Evolutionary conservation across 2,888 invertebrate species (phyloP), one percentile per base, ranked within the genome.

Genomic region (Poecilobothrus nobilitatus): DNA sequence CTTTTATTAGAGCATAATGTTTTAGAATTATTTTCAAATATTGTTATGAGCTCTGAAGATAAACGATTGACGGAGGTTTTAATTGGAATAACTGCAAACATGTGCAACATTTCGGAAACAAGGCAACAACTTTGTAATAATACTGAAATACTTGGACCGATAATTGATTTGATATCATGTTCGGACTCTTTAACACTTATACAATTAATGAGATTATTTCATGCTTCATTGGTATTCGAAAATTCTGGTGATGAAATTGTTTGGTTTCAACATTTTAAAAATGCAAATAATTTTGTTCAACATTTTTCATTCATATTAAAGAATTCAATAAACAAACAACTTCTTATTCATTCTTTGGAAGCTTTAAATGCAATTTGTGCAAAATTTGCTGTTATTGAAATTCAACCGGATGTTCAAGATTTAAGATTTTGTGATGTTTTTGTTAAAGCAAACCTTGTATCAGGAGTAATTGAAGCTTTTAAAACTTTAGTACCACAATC

Each of bases 1-100:
- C 89, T 89, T 76, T 81, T 94, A 15, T 80, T 89, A 68, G 84
- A 88, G 73, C 86, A 91, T 71, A 85, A 90, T 71, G 87, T 88
- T 70, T 83, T 91, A 6, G 86, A 88, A 68, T 67, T 82, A 1
- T 79, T 81, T 22, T 74, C 78, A n/a, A 75, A 74, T 66, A 82
- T 92, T 21, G 86, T 89, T 20, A 84, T 86, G 69, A 84, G 85
- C 0, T 85, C 88, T 0, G 84, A 85, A 66, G 85, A 88, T 62
- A 84, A 86, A 12, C 84, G 93, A 73, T 82, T 91, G 53, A 85
- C 86, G 66, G 95, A 95, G 84, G 91, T 95, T 73, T 83, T 92
- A 61, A 83, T 95, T 20, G 95, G 95, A 8, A 91, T 94, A 68
- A 83, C 94, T 70, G 92, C 90, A 1, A 95, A 95, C 79, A 89